Evolutionary conservation across 2,797 vertebrate genomes (phyloP).

Genomic region (Rachycentron canadum): DNA sequence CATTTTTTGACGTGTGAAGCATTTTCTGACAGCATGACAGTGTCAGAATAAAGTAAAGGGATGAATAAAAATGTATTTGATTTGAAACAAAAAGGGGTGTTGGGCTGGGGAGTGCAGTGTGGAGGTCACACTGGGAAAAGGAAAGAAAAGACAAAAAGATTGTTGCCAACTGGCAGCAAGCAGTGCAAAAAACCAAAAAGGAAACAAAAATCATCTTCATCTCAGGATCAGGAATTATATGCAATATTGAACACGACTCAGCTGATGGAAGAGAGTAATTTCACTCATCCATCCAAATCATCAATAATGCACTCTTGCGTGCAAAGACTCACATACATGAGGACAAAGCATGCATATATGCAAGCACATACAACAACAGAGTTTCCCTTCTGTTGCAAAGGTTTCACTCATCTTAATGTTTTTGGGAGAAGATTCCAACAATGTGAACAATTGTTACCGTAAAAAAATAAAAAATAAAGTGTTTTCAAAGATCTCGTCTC

Average conservation of each 20-base stretch:
- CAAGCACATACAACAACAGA: background rate
- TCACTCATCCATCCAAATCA: slow-evolving; percentile 31
- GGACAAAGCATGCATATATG: slow-evolving; percentile 23
- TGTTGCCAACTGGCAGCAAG: background rate
- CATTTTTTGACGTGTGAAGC: slow-evolving; percentile 47
- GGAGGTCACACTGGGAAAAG: slow-evolving; percentile 5
- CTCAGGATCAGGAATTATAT: slow-evolving; percentile 23
- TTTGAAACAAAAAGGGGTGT: slow-evolving; percentile 8
- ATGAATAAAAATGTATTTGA: slow-evolving; percentile 36
- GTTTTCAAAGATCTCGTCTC: background rate
- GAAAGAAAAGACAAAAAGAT: background rate
- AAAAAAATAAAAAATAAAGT: background rate
- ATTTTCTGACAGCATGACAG: slow-evolving; percentile 43
- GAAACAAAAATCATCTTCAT: background rate
- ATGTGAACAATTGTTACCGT: background rate
- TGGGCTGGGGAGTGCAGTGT: background rate
- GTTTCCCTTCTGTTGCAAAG: background rate
- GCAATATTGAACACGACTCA: slow-evolving; percentile 46
- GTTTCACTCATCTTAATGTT: background rate
- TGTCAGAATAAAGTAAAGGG: slow-evolving; percentile 49
- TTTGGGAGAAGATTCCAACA: background rate
- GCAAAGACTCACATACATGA: slow-evolving; percentile 34
- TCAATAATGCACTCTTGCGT: slow-evolving; percentile 66
- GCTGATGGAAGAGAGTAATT: slow-evolving; percentile 29
- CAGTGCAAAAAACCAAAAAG: background rate